phyloP scores from a whole-genome alignment of 2,113 vertebrate species.

The Lampris megalopsis region DNA sequence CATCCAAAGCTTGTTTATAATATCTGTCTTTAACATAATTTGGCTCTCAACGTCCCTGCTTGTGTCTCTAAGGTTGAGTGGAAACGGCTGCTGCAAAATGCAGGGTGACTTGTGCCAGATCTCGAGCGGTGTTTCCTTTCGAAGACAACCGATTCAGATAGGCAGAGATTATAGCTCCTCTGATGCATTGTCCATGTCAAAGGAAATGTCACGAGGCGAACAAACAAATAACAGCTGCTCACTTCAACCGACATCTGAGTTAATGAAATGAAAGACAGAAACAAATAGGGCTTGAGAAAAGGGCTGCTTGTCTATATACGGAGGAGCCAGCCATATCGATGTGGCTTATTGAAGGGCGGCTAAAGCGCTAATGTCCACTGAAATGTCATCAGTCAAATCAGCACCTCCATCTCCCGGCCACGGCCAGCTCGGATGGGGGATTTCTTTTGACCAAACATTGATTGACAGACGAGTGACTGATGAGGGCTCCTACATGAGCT shows the following conservation, averaged over 20 bases:
- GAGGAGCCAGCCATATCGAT: constrained; percentile 60
- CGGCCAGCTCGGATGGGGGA: constrained; percentile 34
- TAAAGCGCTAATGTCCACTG: constrained; percentile 64
- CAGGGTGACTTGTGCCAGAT: constrained; percentile 26
- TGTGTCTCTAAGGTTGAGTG: constrained; percentile 20
- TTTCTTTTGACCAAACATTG: constrained; percentile 64
- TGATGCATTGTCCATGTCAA: constrained; percentile 69
- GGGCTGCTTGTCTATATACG: constrained; percentile 40
- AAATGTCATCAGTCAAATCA: constrained; percentile 81
- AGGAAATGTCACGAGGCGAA: constrained; percentile 60
- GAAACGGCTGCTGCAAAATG: constrained; percentile 18
- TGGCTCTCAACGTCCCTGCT: background rate
- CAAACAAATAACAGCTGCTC: constrained; percentile 63
- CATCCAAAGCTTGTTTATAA: constrained; percentile 6
- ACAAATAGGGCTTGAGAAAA: constrained; percentile 47
- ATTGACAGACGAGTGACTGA: constrained; percentile 74
- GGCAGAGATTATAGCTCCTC: constrained; percentile 29
- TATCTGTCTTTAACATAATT: constrained; percentile 18
- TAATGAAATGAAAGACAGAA: constrained; percentile 70
- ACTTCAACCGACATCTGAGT: constrained; percentile 60
- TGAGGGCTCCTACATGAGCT: constrained; percentile 45
- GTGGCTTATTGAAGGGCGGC: constrained; percentile 53
- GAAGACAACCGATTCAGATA: constrained; percentile 43
- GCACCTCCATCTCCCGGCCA: constrained; percentile 57
- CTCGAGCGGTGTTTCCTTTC: constrained; percentile 16